Evolutionary conservation across 2,113 vertebrate species (phyloP).

Genomic region (Centropus unirufus): DNA sequence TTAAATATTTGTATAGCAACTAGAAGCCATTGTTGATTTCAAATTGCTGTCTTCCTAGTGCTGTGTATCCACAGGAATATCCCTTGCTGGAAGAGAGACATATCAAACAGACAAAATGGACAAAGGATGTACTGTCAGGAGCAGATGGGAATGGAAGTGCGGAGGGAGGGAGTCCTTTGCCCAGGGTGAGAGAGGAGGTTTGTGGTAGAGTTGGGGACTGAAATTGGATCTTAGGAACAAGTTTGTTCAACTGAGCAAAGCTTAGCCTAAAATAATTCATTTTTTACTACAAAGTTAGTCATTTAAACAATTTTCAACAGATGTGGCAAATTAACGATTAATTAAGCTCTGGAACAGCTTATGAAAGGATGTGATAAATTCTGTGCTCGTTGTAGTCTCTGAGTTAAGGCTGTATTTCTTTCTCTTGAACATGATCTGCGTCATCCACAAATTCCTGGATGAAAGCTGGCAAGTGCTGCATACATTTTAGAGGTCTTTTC

Average conservation of each 20-base stretch:
- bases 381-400: background rate
- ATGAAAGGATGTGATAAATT: background rate
- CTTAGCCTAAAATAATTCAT: background rate
- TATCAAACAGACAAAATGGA: background rate
- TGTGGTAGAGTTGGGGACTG: background rate
- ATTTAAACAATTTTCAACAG: background rate
- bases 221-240: background rate
- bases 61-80: background rate
- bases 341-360: background rate
- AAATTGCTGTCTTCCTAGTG: background rate
- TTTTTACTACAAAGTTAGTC: background rate
- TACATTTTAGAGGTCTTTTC: background rate
- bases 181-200: background rate
- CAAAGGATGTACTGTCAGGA: background rate
- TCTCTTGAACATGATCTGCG: background rate
- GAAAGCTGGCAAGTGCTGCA: background rate
- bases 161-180: background rate
- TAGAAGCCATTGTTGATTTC: background rate
- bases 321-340: background rate
- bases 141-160: background rate
- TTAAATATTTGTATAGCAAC: constrained; percentile 33
- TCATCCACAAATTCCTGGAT: background rate
- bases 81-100: background rate
- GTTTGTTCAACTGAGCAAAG: background rate
- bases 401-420: background rate